Percentiles rank a stretch among this genome's conserved stretches.
Conservation (phyloP, 2,888 invertebrate genomes). For the Euzophera pinguis region DNA sequence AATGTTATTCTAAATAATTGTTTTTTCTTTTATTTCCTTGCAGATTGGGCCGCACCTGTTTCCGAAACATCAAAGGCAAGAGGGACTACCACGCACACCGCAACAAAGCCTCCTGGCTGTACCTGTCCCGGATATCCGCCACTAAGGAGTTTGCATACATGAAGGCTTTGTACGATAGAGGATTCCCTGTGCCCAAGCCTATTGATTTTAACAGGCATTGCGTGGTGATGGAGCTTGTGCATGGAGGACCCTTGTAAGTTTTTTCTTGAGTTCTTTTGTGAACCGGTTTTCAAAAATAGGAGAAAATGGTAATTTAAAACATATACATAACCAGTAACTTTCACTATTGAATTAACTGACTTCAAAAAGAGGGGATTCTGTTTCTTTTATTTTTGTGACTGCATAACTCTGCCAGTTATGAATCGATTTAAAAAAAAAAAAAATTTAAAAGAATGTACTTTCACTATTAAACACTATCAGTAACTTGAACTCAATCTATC, state of each 20-base stretch:
- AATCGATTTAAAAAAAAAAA: too few species aligned
- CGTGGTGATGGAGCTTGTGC: conserved; percentile 96
- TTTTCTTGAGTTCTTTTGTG: too few species aligned
- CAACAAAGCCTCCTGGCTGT: conserved; percentile 95
- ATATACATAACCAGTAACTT: too few species aligned
- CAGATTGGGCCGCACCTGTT: conserved; percentile 96
- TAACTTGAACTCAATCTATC: too few species aligned
- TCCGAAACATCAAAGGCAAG: conserved; percentile 96
- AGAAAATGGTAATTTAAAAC: too few species aligned
- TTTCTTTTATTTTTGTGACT: too few species aligned
- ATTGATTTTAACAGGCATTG: conserved; percentile 97
- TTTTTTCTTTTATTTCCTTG: conserved; percentile 7
- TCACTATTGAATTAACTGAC: too few species aligned
- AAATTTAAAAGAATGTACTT: too few species aligned
- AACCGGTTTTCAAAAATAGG: too few species aligned
- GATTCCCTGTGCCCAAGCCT: conserved; percentile 97
- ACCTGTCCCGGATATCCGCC: conserved; percentile 96
- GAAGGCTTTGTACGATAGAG: conserved; percentile 93
- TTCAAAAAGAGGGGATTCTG: too few species aligned
- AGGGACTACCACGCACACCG: conserved; percentile 97
- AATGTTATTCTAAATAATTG: not conserved
- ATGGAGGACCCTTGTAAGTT: conserved; percentile 89
- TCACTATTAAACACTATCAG: too few species aligned
- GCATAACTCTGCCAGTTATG: too few species aligned
- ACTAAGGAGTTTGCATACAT: conserved; percentile 98